Evolutionary conservation across 2,113 vertebrate species (phyloP), one percentile per base, ranked within the genome.

Genomic region (Thinocorus orbignyianus): DNA sequence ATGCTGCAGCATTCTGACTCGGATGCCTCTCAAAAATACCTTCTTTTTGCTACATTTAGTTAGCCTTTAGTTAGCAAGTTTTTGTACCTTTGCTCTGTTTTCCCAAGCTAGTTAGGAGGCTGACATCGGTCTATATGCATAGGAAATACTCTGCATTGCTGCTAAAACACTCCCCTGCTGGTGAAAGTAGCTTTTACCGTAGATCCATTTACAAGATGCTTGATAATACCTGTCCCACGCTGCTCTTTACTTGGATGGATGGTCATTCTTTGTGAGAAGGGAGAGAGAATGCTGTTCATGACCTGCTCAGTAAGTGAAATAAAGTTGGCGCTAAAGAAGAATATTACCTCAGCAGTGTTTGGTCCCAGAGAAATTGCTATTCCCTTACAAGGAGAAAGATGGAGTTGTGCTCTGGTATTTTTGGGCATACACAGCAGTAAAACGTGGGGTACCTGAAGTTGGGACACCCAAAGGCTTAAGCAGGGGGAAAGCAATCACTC

Each of bases 81-180:
- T 28, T 30, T 54, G 5, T 49, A 5, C 14, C 0, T 18, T 17
- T 66, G n/a, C 30, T 86, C 7, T 70, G 41, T 39, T 94, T 87
- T 62, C 42, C 49, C 55, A 58, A 6, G 46, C n/a, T 49, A 2
- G 4, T 31, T 62, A 49, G 41, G 58, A 85, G n/a, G 35, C 42
- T 51, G 20, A 4, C 25, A 26, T 71, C 37, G 17, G 4, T 49
- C 37, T 41, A 0, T 37, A 31, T 1, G 4, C 37, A 51, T 9
- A 49, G 44, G 18, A 89, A 57, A 61, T 58, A 42, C 5, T 42
- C 52, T 30, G 13, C 18, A 11, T 85, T 76, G 6, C 33, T 94
- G 52, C 61, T 52, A 81, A 87, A 79, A 68, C 13, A 2, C n/a
- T 66, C 19, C 44, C 41, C 46, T 49, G 33, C 11, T 17, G 19